Base-by-base conservation (phyloP, 2,888 invertebrate species). In the Drosophila suboccidentalis region DNA sequence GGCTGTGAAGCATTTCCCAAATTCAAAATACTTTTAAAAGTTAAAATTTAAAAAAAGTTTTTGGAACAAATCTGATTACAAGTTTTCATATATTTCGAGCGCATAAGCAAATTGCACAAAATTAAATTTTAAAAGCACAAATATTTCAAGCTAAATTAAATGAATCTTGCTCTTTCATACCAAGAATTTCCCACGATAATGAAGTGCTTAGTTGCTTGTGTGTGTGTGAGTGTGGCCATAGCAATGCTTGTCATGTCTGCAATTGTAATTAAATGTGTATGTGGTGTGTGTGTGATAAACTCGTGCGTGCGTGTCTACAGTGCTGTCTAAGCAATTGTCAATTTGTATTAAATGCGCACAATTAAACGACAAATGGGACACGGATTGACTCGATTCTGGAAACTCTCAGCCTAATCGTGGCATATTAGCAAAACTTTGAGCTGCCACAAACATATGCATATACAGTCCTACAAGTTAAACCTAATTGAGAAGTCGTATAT, bases 321-420 rank as follows among this genome's bases (percentile, higher is more conserved):
- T 46, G 62, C 49, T 47, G 77, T 57, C 78, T 67, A 65, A 75
- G 90, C 88, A 89, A 89, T 87, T 84, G 73, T 74, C 86, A 87
- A 78, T 85, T 84, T 84, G 90, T 74, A 67, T 84, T 87, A 85
- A 84, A 78, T 75, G 62, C 71, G 86, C 90, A 71, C 84, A 89
- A 87, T 89, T 84, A 85, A 89, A 84, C 69, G 65, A 46, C 67
- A 78, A 84, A 81, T 87, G 75, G 53, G 60, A 70, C 69, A 72
- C 57, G 68, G 51, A 68, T 69, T 64, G 55, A 54, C 51, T 41
- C 11, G 64, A 46, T 57, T 39, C 59, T 44, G 13, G 36, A 58
- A 63, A 67, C 57, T 59, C 49, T 41, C 55, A 39, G 22, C 19
- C 60, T 87, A 82, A 82, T 87, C 75, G 51, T 49, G 47, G 62